phyloP scores from a whole-genome alignment of 2,888 invertebrate species.

The Trachelus iudaicus region DNA sequence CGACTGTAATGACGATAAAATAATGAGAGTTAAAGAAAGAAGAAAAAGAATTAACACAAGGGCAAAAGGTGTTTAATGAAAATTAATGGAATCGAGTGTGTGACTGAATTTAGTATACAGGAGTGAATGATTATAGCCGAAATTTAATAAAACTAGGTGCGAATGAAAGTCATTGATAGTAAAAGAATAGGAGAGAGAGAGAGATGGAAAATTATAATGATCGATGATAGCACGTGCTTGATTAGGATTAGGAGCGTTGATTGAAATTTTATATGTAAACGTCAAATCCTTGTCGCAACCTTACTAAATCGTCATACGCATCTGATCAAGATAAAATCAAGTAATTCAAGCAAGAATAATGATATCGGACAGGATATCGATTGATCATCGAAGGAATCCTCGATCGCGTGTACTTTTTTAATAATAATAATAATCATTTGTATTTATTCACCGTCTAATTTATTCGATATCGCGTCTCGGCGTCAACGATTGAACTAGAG shows the following conservation, averaged over 20 bases:
- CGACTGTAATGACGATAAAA: conserved; percentile 13
- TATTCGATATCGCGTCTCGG: conserved; percentile 23
- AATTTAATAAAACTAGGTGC: not conserved
- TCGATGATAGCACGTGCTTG: conserved; percentile 29
- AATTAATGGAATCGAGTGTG: not conserved
- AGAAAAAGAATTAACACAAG: conserved; percentile 14
- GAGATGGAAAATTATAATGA: conserved; percentile 10
- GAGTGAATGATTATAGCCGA: not conserved
- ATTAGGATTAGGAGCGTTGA: conserved; percentile 40
- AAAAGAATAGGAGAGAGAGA: not conserved
- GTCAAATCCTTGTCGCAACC: conserved; percentile 8
- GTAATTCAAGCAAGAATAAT: not conserved
- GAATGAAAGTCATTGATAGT: not conserved
- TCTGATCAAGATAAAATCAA: not conserved
- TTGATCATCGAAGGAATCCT: not conserved
- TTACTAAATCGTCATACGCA: not conserved
- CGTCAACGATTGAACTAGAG: not conserved
- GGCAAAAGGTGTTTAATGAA: not conserved
- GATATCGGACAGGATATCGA: not conserved
- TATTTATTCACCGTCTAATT: conserved; percentile 48
- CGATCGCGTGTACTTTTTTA: not conserved
- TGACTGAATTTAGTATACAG: not conserved
- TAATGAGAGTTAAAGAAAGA: conserved; percentile 22
- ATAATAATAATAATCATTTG: conserved; percentile 19
- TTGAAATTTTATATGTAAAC: conserved; percentile 49